Evolutionary conservation across 2,888 invertebrate species (phyloP).

Genomic region (Dermolepida albohirtum): DNA sequence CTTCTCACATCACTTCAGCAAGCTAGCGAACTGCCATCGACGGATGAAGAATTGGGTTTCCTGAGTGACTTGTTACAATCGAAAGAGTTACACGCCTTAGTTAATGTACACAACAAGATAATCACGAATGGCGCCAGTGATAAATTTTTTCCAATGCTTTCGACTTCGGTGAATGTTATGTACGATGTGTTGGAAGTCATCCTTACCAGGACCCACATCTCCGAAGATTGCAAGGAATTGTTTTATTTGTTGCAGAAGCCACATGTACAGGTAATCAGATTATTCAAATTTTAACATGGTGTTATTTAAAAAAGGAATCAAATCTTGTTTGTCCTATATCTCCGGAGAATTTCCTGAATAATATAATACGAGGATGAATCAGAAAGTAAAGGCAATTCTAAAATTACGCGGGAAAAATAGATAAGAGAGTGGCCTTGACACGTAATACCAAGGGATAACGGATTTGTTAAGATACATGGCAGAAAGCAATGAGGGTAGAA

Average conservation of each 20-base stretch:
- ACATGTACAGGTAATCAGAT: slow-evolving; percentile 79
- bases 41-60: slow-evolving; percentile 89
- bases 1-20: slow-evolving; percentile 86
- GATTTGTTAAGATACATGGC: too few species aligned
- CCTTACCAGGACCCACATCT: slow-evolving; percentile 73
- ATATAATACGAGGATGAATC: too few species aligned
- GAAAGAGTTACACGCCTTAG: slow-evolving; percentile 88
- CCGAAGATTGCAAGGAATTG: slow-evolving; percentile 83
- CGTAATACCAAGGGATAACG: too few species aligned
- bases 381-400: too few species aligned
- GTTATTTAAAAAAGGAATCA: slow-evolving; percentile 35
- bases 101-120: slow-evolving; percentile 92
- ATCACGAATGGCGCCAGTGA: slow-evolving; percentile 86
- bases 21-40: slow-evolving; percentile 76
- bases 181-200: slow-evolving; percentile 85
- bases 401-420: too few species aligned
- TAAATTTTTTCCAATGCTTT: slow-evolving; percentile 84
- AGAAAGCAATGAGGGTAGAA: too few species aligned
- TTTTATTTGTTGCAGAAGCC: slow-evolving; percentile 85
- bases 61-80: slow-evolving; percentile 86
- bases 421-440: too few species aligned
- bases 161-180: slow-evolving; percentile 84
- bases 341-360: too few species aligned
- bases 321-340: not conserved
- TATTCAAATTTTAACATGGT: not conserved